Percentiles rank a stretch among this genome's conserved stretches.
Evolutionary conservation across 2,888 invertebrate genomes (phyloP).

Genomic region (Eupithecia inturbata): DNA sequence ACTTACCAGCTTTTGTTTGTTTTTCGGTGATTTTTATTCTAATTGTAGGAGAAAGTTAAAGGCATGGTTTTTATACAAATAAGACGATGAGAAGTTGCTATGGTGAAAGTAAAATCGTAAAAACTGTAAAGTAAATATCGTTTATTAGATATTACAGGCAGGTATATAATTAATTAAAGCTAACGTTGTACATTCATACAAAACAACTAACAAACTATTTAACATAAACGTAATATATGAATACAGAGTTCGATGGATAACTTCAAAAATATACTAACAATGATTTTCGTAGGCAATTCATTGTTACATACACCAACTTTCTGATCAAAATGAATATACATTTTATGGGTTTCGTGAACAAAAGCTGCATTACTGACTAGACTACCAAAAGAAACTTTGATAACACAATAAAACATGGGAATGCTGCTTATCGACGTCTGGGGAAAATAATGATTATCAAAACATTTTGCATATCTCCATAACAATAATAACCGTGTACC

Average conservation of each 20-base stretch:
- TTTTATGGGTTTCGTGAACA: background rate
- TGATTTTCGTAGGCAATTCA: background rate
- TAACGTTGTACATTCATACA: constrained; percentile 2
- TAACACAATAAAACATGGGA: background rate
- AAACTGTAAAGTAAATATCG: background rate
- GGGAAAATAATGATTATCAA: constrained; percentile 20
- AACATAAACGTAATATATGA: constrained; percentile 7
- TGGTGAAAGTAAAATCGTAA: background rate
- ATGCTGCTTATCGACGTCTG: background rate
- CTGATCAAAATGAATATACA: background rate
- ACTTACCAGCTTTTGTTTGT: background rate
- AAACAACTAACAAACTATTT: constrained; percentile 8
- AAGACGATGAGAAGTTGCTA: background rate
- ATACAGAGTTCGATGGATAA: background rate
- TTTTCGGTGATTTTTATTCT: background rate
- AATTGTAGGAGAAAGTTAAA: background rate
- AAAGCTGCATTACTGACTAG: constrained; percentile 25
- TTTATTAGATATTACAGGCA: background rate
- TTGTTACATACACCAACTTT: background rate
- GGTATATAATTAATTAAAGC: background rate
- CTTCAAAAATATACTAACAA: background rate
- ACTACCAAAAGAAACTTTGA: constrained; percentile 22
- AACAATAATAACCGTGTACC: background rate
- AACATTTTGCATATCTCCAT: background rate
- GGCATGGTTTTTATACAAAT: background rate